These are phyloP conservation scores for Panthera tigris DNA, from an alignment of 2,113 vertebrate species.

Conservation along the genomic window DNA sequence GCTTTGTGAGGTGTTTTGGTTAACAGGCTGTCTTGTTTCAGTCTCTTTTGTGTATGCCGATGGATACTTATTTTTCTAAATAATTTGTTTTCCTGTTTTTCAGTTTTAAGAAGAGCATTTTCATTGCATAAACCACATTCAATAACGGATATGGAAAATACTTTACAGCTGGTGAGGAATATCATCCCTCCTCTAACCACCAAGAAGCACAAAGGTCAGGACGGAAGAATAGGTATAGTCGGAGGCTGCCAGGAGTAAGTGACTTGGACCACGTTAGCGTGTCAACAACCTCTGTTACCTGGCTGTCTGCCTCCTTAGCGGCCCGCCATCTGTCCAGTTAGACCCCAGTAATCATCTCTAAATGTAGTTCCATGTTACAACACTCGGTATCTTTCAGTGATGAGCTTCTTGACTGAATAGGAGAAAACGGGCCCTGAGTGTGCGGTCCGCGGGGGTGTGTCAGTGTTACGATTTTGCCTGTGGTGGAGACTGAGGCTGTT, in stretches of 20 bases:
- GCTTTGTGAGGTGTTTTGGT: neutral
- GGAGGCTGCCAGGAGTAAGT: constrained; percentile 98
- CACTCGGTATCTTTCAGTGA: neutral
- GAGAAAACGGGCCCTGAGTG: neutral
- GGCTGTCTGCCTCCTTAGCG: neutral
- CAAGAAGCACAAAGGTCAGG: constrained; percentile 97
- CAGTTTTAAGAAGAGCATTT: constrained; percentile 91
- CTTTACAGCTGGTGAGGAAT: constrained; percentile 90
- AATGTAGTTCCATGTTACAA: neutral
- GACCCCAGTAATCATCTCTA: neutral
- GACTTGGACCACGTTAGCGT: neutral
- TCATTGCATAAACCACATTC: constrained; percentile 84
- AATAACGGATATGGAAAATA: constrained; percentile 89
- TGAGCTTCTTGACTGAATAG: neutral
- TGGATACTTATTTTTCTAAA: neutral
- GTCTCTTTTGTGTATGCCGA: neutral
- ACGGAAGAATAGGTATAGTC: constrained; percentile 94
- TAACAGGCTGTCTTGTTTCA: neutral
- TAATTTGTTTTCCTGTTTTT: constrained; percentile 72
- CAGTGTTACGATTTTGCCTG: neutral
- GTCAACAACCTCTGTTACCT: too few species aligned
- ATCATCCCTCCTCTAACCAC: constrained; percentile 91
- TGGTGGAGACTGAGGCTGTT: too few species aligned
- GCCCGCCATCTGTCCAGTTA: neutral
- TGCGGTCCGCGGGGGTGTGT: neutral